phyloP scores from a whole-genome alignment of 2,888 invertebrate genomes.

The Leptodirus hochenwartii region DNA sequence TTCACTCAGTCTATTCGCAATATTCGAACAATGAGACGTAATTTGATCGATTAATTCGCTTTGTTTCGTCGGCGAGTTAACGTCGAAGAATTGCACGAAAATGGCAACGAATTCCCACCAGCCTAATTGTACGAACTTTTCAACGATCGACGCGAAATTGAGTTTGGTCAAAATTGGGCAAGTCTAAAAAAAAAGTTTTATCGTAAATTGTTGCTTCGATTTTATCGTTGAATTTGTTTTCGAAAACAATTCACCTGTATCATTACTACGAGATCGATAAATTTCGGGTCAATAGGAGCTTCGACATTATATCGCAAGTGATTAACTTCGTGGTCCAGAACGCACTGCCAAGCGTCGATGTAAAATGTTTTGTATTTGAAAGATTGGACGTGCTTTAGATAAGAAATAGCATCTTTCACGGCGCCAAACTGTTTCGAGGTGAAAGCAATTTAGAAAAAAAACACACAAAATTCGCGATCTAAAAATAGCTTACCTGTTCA shows the following conservation, averaged over 20 bases:
- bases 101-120: constrained; percentile 17
- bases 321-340: constrained; percentile 17
- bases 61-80: constrained; percentile 8
- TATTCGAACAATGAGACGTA: too few relatives aligned
- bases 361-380: constrained; percentile 17
- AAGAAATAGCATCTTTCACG: constrained; percentile 17
- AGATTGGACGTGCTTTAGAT: constrained; percentile 15
- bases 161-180: constrained; percentile 20
- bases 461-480: constrained; percentile 1
- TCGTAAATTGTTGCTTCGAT: not conserved
- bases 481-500: constrained; percentile 18
- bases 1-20: too few relatives aligned
- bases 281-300: constrained; percentile 12
- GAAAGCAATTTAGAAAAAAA: constrained; percentile 10
- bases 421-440: constrained; percentile 14
- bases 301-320: constrained; percentile 7
- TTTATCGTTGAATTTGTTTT: constrained; percentile 3
- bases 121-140: constrained; percentile 15
- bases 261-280: constrained; percentile 16
- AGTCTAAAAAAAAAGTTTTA: constrained; percentile 12
- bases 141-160: constrained; percentile 17
- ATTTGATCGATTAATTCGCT: too few relatives aligned
- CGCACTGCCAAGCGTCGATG: constrained; percentile 20
- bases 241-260: constrained; percentile 17
- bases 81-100: constrained; percentile 17